Base-by-base conservation (phyloP, 2,113 vertebrate species). In the Platichthys stellatus region DNA sequence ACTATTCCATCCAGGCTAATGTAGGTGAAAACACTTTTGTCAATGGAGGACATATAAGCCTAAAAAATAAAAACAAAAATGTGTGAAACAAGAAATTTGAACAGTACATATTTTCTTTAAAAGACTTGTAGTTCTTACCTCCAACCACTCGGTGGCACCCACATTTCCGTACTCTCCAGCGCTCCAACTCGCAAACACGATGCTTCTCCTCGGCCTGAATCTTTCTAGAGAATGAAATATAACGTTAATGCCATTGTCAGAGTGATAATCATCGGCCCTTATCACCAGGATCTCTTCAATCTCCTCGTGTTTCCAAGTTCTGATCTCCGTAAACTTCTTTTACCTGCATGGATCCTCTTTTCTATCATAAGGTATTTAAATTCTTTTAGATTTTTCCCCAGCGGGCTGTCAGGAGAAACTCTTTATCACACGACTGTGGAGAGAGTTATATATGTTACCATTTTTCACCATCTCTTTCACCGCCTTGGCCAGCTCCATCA, bases 171-270 rank as follows among this genome's bases (percentile, higher is more conserved):
- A 99, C 1, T 97, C 96, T 35, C 98, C 98, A 0, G 94, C 98
- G 21, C 94, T 96, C 97, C 97, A 99, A 77, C 98, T 99, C 1
- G 96, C 97, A 78, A 99, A 99, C 67, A 99, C 91, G 23, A 99
- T 83, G 78, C 97, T 98, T 76, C 98, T 95, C 66, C 89, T 94
- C 13, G 97, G 97, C 73, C 78, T 95, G 88, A 97, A 97, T 2
- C 93, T 93, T 14, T 73, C 97, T 99, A 4, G 21, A 26, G 2
- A 26, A 17, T 9, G 5, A 54, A 54, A 21, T n/a, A 51, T 20
- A 13, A 18, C 4, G 4, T 51, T 45, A 45, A 45, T 45, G 2
- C 4, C 14, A 15, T 15, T 23, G 23, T 4, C 43, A 45, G 13
- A 15, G 35, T 10, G 35, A 38, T 10, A 38, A 38, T 38, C 35